Evolutionary conservation across 2,888 invertebrate genomes (phyloP), one percentile per base, ranked within the genome.

Genomic region (Cremastinae sp.): DNA sequence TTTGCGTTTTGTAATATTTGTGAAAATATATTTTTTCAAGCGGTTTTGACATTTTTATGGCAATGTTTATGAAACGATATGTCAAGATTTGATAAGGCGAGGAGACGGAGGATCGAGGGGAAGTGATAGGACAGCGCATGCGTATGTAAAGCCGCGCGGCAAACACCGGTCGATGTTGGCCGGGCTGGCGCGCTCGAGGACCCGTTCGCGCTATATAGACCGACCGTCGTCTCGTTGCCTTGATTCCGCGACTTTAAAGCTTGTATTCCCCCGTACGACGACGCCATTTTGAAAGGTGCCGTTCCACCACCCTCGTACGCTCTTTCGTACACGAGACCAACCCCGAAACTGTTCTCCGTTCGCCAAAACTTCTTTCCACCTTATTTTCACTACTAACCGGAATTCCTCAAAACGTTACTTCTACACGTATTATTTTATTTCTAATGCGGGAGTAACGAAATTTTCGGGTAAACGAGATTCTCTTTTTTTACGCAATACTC

Each of bases 121-220:
- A 45, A 51, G 45, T 36, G 41, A 34, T 28, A 14, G 28, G 51
- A 43, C 7, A 16, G 80, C 80, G 80, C 81, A 78, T 68, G 80
- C 80, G 80, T 59, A 58, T 22, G 20, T 14, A 66, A 22, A 68
- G 68, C 47, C 74, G 71, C 73, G 75, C 54, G 72, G 75, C 78
- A 83, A 80, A 83, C 82, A 79, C 86, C 87, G 88, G 88, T 88
- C 88, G 88, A 88, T 88, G 87, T 85, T 88, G 86, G 85, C 88
- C 87, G 87, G 87, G 86, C 86, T 86, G 85, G 86, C 85, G 84
- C 81, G 81, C 78, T 79, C 78, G 79, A 74, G 66, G 75, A 74
- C 75, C 82, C 65, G 74, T 70, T 49, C 58, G 43, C 36, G 36
- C 61, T 53, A 51, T 34, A 41, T 43, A 61, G 43, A n/a, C n/a